phyloP scores from a whole-genome alignment of 2,113 vertebrate species.

The Platanista minor region DNA sequence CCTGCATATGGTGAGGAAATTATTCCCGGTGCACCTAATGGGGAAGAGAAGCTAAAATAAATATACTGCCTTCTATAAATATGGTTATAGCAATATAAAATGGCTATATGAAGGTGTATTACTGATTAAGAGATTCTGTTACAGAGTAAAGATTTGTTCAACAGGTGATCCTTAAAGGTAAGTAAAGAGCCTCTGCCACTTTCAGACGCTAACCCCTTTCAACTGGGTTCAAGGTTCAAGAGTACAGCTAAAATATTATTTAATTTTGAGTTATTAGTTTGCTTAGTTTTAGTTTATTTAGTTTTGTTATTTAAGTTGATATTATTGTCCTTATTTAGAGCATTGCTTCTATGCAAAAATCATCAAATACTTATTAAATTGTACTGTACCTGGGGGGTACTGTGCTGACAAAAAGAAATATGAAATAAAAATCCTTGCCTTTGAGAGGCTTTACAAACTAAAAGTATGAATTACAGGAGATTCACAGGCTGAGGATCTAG shows the following conservation, averaged over 20 bases:
- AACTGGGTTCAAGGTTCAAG: neutral
- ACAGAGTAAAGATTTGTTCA: neutral
- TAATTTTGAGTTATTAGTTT: neutral
- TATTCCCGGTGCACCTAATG: slow-evolving; percentile 79
- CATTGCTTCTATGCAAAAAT: neutral
- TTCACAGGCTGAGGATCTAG: neutral
- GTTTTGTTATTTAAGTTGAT: neutral
- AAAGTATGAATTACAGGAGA: neutral
- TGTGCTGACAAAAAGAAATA: neutral
- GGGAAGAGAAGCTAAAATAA: slow-evolving; percentile 49
- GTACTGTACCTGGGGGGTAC: neutral
- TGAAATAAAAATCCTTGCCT: neutral
- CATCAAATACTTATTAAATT: neutral
- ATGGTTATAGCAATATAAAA: neutral
- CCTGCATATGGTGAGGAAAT: slow-evolving; percentile 80
- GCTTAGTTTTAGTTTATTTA: neutral
- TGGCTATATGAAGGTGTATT: neutral
- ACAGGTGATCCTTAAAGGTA: neutral
- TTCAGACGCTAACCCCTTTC: neutral
- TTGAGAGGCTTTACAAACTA: slow-evolving; percentile 21
- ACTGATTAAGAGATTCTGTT: neutral
- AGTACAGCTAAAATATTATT: neutral
- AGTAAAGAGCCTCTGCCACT: neutral
- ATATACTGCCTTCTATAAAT: neutral
- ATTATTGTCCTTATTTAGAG: neutral